Evolutionary conservation across 2,113 vertebrate species (phyloP).

Genomic region (Plestiodon gilberti): DNA sequence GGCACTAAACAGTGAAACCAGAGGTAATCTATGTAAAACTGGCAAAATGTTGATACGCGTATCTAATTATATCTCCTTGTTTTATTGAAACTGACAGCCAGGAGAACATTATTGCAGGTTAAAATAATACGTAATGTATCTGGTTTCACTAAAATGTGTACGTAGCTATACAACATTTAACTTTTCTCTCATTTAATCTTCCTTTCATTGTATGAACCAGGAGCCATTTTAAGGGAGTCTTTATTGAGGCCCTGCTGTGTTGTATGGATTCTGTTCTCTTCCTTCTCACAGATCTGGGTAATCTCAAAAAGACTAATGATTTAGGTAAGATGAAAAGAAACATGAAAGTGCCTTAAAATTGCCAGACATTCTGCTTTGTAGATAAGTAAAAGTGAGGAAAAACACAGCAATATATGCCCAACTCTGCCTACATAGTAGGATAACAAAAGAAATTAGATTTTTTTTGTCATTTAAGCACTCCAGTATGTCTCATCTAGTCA

Average conservation of each 20-base stretch:
- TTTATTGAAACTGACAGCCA: slow-evolving; percentile 46
- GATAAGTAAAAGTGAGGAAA: slow-evolving; percentile 31
- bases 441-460: slow-evolving; percentile 51
- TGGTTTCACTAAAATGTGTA: background rate
- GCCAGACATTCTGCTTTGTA: slow-evolving; percentile 17
- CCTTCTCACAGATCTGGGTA: slow-evolving; percentile 19
- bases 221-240: slow-evolving; percentile 25
- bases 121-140: slow-evolving; percentile 41
- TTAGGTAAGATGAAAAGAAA: background rate
- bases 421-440: slow-evolving; percentile 19
- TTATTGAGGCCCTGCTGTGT: background rate
- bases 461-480: slow-evolving; percentile 44
- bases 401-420: slow-evolving; percentile 16
- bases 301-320: slow-evolving; percentile 18
- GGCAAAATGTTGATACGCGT: slow-evolving; percentile 55
- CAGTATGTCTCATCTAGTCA: slow-evolving; percentile 14
- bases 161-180: background rate
- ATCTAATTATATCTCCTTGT: slow-evolving; percentile 44
- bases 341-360: slow-evolving; percentile 31
- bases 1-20: slow-evolving; percentile 58
- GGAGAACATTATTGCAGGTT: slow-evolving; percentile 34
- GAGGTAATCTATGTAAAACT: slow-evolving; percentile 39
- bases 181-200: slow-evolving; percentile 11
- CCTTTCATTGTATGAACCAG: slow-evolving; percentile 31
- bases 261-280: slow-evolving; percentile 18